Percentiles rank a stretch among this genome's conserved stretches.
phyloP scores from a whole-genome alignment of 2,797 vertebrate species.

The Acanthiza pusilla region DNA sequence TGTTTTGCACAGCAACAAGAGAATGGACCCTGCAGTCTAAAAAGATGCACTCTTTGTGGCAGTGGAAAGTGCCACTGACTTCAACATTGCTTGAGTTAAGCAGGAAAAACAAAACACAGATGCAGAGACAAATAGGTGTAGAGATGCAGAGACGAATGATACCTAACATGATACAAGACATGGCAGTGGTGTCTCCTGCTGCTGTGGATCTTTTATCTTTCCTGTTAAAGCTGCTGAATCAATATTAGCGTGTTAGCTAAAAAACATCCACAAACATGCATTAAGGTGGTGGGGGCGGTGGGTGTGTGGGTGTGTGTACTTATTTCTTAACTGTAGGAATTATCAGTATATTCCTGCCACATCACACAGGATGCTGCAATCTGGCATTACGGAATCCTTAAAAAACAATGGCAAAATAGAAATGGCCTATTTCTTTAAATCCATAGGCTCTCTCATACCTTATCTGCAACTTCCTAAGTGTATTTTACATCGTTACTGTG shows the following conservation, averaged over 20 bases:
- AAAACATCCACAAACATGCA: background rate
- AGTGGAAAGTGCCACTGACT: background rate
- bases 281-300: background rate
- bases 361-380: background rate
- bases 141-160: background rate
- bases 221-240: background rate
- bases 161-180: background rate
- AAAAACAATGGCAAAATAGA: background rate
- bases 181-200: background rate
- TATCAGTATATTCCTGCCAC: background rate
- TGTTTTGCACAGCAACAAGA: background rate
- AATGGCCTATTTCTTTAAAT: background rate
- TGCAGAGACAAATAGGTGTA: background rate
- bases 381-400: background rate
- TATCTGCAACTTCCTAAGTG: background rate
- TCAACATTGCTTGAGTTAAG: background rate
- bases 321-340: background rate
- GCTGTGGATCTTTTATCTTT: background rate
- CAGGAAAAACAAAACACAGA: background rate
- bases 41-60: background rate
- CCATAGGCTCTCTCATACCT: background rate
- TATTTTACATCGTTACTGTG: background rate
- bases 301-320: background rate
- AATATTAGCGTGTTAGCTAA: background rate
- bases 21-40: background rate